Evolutionary conservation across 2,797 vertebrate genomes (phyloP).

Genomic region (Coranthus polyacanthus): DNA sequence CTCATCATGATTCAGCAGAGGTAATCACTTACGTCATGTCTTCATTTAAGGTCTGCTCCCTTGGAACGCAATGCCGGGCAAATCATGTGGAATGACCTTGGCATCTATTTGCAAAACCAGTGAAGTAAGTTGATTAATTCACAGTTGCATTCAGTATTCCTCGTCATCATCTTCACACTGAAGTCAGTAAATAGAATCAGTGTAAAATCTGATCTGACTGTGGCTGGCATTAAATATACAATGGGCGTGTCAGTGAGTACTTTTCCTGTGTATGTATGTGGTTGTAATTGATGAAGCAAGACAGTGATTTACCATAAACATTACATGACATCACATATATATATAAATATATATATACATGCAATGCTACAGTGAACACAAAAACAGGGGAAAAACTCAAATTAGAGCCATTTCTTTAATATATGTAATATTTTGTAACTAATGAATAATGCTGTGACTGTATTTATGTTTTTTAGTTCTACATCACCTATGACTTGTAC

Average conservation of each 20-base stretch:
- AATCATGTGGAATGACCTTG: conserved; percentile 93
- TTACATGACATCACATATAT: no score
- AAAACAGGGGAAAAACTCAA: background rate
- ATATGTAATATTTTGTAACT: no score
- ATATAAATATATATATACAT: no score
- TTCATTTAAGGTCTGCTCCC: conserved; percentile 91
- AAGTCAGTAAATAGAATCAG: conserved; percentile 14
- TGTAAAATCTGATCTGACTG: conserved; percentile 16
- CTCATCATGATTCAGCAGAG: conserved; percentile 53
- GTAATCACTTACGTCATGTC: conserved; percentile 49
- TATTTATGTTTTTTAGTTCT: conserved; percentile 87
- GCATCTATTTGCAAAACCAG: conserved; percentile 95
- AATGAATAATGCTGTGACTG: background rate
- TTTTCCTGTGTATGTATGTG: no score
- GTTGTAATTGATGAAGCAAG: no score
- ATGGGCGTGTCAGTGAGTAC: no score
- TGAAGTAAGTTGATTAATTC: conserved; percentile 88
- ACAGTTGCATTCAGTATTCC: conserved; percentile 24
- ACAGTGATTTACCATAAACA: no score
- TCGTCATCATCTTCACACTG: conserved; percentile 11
- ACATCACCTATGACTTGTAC: conserved; percentile 96
- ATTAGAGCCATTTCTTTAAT: no score
- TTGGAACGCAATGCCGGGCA: conserved; percentile 95
- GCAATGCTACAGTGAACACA: no score
- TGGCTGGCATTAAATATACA: no score